Conservation (phyloP, 2,888 invertebrate genomes). For the Drosophila neotestacea region DNA sequence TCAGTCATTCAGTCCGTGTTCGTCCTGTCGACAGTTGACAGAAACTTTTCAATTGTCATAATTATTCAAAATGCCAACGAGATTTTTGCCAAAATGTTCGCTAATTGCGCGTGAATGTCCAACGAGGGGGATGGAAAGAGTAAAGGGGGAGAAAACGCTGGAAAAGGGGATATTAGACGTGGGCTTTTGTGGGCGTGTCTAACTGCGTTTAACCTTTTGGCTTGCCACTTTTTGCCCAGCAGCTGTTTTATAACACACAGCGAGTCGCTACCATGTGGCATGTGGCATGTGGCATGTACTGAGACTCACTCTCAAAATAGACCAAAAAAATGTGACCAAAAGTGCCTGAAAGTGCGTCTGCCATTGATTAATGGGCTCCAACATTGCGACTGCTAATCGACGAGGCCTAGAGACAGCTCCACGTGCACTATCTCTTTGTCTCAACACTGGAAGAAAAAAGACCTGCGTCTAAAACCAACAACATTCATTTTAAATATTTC, state of each 20-base stretch:
- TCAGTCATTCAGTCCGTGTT: neutral
- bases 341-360: conserved; percentile 52
- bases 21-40: conserved; percentile 48
- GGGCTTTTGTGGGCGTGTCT: conserved; percentile 23
- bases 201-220: conserved; percentile 51
- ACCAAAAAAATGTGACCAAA: conserved; percentile 37
- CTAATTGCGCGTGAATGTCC: conserved; percentile 51
- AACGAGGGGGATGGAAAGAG: no score
- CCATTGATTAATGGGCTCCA: conserved; percentile 79
- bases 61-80: conserved; percentile 75
- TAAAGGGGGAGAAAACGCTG: neutral
- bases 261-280: neutral
- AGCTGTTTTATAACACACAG: conserved; percentile 16
- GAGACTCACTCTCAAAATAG: conserved; percentile 30
- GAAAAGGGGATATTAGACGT: no score
- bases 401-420: conserved; percentile 12
- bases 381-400: conserved; percentile 53
- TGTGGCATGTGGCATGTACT: conserved; percentile 6
- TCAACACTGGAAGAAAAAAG: neutral
- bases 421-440: conserved; percentile 12
- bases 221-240: conserved; percentile 23
- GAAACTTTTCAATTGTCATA: conserved; percentile 76
- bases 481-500: no score
- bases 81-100: conserved; percentile 44
- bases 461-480: no score